Percentiles rank a stretch among this genome's conserved stretches.
phyloP scores from a whole-genome alignment of 2,113 vertebrate species.

The Xyliphius kryptos region DNA sequence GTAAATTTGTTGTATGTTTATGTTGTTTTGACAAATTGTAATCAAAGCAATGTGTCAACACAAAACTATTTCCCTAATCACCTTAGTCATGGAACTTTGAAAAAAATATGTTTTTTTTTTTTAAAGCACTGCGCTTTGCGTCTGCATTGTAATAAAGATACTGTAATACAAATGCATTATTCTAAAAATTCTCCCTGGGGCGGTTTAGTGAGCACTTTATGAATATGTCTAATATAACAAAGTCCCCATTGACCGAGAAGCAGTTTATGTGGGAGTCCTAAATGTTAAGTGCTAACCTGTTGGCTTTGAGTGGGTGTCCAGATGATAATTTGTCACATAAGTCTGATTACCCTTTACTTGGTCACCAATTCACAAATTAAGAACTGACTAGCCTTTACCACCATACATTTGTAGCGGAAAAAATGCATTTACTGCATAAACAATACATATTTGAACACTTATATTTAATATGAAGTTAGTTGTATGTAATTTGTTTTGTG shows the following conservation, averaged over 20 bases:
- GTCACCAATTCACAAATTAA: too few relatives aligned
- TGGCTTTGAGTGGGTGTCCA: constrained; percentile 30
- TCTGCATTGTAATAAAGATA: neutral
- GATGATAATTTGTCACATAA: constrained; percentile 38
- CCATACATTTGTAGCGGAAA: too few relatives aligned
- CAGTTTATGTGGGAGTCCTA: constrained; percentile 22
- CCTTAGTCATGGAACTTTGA: too few relatives aligned
- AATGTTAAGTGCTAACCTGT: constrained; percentile 23
- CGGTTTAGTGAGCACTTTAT: constrained; percentile 9
- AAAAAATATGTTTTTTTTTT: too few relatives aligned
- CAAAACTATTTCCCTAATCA: too few relatives aligned
- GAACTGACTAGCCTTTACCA: too few relatives aligned
- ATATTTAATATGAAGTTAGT: too few relatives aligned
- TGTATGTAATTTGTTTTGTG: too few relatives aligned
- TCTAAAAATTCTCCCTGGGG: constrained; percentile 15
- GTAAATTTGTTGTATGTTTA: too few relatives aligned
- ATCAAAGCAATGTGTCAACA: neutral
- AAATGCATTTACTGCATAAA: too few relatives aligned
- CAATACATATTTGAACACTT: too few relatives aligned
- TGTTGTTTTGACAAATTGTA: too few relatives aligned
- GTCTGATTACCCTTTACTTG: constrained; percentile 30
- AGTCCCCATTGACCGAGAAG: constrained; percentile 26
- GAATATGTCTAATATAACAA: constrained; percentile 24
- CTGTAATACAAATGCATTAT: constrained; percentile 16
- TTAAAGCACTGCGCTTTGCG: neutral